Evolutionary conservation across 2,113 vertebrate species (phyloP).

Genomic region (Cephalopholis sonnerati): DNA sequence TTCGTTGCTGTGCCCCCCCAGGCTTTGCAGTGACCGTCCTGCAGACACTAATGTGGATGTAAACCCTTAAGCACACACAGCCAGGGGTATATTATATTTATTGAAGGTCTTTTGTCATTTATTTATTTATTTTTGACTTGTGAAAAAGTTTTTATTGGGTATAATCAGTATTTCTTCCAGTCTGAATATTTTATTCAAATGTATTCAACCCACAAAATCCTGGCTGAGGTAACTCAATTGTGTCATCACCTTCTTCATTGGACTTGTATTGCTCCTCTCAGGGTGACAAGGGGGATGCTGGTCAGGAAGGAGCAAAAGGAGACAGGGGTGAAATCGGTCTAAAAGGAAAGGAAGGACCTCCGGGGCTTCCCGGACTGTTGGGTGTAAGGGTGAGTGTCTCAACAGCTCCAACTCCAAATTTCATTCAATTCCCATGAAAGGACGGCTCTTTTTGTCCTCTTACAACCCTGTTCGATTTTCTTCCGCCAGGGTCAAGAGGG

Average conservation of each 20-base stretch:
- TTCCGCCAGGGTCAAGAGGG: constrained; percentile 92
- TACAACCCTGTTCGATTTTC: constrained; percentile 37
- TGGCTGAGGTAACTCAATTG: background rate
- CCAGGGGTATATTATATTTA: too few species aligned
- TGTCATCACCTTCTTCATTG: background rate
- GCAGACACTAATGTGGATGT: background rate
- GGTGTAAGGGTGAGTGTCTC: constrained; percentile 90
- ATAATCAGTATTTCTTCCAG: background rate
- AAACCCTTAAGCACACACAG: background rate
- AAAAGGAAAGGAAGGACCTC: constrained; percentile 90
- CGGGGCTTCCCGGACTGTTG: constrained; percentile 88
- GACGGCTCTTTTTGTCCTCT: constrained; percentile 45
- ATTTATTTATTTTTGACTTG: background rate
- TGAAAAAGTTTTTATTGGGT: background rate
- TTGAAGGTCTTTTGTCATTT: background rate
- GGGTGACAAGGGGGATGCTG: constrained; percentile 94
- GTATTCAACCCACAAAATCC: background rate
- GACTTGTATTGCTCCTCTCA: constrained; percentile 63
- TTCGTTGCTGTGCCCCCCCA: background rate
- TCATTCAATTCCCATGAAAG: constrained; percentile 27
- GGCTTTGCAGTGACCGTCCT: background rate
- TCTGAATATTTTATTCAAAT: background rate
- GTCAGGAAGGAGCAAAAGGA: constrained; percentile 89
- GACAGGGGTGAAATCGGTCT: constrained; percentile 90
- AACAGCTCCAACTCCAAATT: constrained; percentile 7